Conservation (phyloP, 2,113 vertebrate species). For the Morone chrysops region DNA sequence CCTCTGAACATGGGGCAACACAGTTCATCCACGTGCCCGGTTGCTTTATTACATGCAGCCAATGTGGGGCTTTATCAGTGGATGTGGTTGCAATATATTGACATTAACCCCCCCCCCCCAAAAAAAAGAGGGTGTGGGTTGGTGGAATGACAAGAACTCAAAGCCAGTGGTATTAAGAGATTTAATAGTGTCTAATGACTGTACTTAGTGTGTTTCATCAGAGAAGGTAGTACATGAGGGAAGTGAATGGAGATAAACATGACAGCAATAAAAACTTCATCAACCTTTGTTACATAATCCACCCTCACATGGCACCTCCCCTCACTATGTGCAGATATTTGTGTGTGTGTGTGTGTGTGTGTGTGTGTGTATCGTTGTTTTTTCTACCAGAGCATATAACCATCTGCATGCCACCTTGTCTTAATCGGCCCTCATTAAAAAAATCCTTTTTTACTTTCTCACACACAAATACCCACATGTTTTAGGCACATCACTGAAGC, state of each 20-base stretch:
- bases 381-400: neutral
- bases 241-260: conserved; percentile 40
- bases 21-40: conserved; percentile 66
- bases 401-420: conserved; percentile 8
- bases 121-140: neutral
- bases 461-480: neutral
- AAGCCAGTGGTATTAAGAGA: conserved; percentile 33
- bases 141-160: conserved; percentile 4
- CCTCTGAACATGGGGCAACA: conserved; percentile 62
- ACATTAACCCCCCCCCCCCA: conserved; percentile 13
- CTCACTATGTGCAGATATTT: conserved; percentile 28
- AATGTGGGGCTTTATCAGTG: conserved; percentile 43
- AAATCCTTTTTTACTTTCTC: neutral
- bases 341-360: neutral
- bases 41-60: conserved; percentile 34
- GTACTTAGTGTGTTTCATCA: neutral
- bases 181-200: conserved; percentile 20
- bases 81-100: conserved; percentile 27
- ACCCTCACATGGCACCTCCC: conserved; percentile 37
- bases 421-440: neutral
- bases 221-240: neutral
- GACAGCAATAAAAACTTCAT: conserved; percentile 40
- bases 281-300: conserved; percentile 70
- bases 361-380: neutral
- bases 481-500: neutral